Conservation (phyloP, 2,888 invertebrate species). For the Cantharis nigra region DNA sequence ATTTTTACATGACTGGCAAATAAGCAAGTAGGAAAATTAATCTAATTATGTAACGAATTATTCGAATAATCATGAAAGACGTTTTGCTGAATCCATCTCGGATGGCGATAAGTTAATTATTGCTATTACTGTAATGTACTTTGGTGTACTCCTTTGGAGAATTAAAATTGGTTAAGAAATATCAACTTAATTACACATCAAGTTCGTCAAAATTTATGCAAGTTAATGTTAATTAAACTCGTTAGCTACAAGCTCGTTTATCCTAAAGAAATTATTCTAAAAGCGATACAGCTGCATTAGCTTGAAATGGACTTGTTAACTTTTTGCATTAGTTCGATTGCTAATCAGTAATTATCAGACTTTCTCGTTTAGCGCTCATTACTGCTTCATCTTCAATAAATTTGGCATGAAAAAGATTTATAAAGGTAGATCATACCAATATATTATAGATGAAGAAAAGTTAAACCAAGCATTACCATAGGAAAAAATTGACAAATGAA, state of each 20-base stretch:
- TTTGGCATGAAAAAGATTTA: too few species aligned
- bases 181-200: background rate
- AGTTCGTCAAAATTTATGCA: background rate
- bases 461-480: too few species aligned
- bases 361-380: background rate
- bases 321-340: background rate
- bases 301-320: background rate
- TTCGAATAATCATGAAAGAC: background rate
- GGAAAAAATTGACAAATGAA: too few species aligned
- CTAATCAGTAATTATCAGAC: background rate
- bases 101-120: conserved; percentile 4
- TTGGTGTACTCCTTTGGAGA: background rate
- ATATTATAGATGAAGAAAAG: too few species aligned
- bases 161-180: background rate
- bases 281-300: background rate
- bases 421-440: too few species aligned
- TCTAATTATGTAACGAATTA: background rate
- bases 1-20: background rate
- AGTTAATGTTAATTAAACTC: background rate
- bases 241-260: background rate
- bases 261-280: background rate
- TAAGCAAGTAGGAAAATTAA: background rate
- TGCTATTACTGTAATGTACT: conserved; percentile 5
- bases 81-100: conserved; percentile 1
- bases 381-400: too few species aligned